Percentiles rank a stretch among this genome's conserved stretches.
Conservation (phyloP, 2,113 vertebrate species). For the Sceloporus tristichus region DNA sequence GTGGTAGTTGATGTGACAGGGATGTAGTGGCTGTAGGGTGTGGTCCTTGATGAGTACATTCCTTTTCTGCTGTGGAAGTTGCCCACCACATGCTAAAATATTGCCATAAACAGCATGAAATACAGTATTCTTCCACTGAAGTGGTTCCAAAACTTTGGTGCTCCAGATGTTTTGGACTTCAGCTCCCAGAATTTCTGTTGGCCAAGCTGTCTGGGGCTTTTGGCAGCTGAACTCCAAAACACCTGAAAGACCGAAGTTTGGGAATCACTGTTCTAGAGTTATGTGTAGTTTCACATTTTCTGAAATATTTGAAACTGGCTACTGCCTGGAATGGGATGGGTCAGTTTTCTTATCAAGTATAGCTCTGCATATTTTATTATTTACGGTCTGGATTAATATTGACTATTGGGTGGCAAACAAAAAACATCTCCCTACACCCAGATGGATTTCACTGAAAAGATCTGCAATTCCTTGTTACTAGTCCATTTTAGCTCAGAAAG, state of each 20-base stretch:
- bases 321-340: neutral
- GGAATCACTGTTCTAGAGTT: too few relatives aligned
- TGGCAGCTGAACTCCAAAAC: too few relatives aligned
- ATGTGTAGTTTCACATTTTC: neutral
- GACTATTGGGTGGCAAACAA: neutral
- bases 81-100: neutral
- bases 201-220: too few relatives aligned
- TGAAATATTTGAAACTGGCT: neutral
- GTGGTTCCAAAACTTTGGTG: too few relatives aligned
- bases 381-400: neutral
- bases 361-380: neutral
- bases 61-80: too few relatives aligned
- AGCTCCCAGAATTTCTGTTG: too few relatives aligned
- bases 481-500: neutral
- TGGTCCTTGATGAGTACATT: too few relatives aligned
- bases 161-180: too few relatives aligned
- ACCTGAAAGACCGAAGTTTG: too few relatives aligned
- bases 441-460: constrained; percentile 1
- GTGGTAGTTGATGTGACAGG: too few relatives aligned
- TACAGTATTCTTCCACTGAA: neutral
- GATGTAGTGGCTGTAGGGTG: too few relatives aligned
- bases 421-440: neutral
- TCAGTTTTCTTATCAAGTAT: neutral
- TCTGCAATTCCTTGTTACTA: neutral
- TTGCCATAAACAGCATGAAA: neutral